A percentile compares a stretch with the other conserved stretches of the same genome.
These are phyloP conservation scores for Phytoseiulus persimilis DNA, from an alignment of 2,888 invertebrate species.

Conservation along the genomic window DNA sequence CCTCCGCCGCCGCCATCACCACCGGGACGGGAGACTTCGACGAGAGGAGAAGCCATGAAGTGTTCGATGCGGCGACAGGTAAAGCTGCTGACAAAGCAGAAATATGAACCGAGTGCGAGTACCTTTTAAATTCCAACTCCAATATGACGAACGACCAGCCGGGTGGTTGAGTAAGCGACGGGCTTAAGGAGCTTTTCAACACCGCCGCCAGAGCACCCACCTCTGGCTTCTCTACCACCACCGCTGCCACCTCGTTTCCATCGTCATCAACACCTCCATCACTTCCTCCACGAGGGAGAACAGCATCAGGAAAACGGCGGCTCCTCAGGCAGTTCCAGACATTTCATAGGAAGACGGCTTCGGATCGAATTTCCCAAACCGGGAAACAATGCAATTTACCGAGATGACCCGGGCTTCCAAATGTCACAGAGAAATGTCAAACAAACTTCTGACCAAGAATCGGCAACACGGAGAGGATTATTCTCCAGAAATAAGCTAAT, in stretches of 20 bases:
- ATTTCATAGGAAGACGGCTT: too few relatives aligned
- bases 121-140: not conserved
- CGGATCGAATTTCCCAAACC: too few relatives aligned
- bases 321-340: too few relatives aligned
- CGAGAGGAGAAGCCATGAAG: not conserved
- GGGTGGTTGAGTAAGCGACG: not conserved
- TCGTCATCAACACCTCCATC: not conserved
- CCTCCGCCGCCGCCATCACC: too few relatives aligned
- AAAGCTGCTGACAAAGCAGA: constrained; percentile 5
- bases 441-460: too few relatives aligned
- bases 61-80: not conserved
- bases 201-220: not conserved
- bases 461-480: too few relatives aligned
- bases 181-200: not conserved
- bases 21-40: not conserved
- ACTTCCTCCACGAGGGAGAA: not conserved
- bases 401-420: too few relatives aligned
- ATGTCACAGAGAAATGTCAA: too few relatives aligned
- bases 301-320: too few relatives aligned
- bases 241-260: too few relatives aligned
- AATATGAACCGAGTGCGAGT: not conserved
- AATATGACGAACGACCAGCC: not conserved
- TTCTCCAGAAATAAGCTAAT: not conserved
- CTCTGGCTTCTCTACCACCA: not conserved
- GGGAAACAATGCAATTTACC: too few relatives aligned